A percentile compares a stretch with the other conserved stretches of the same genome.
Conservation (phyloP, 2,888 invertebrate species). For the Nezara viridula region DNA sequence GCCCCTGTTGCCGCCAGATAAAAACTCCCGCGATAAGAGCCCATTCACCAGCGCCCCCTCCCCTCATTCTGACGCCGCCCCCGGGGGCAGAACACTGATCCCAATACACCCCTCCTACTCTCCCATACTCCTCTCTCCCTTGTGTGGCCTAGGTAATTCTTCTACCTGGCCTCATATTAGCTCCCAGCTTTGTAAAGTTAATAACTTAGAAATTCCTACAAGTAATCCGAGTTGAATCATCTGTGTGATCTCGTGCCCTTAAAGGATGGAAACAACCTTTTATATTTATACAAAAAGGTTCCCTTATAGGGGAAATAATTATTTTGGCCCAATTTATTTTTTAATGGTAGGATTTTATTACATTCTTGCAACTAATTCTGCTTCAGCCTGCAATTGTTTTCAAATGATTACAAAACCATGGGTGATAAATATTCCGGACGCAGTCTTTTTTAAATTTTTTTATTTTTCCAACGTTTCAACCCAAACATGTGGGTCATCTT, state of each 20-base stretch:
- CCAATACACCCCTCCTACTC: not conserved
- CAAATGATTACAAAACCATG: too few relatives aligned
- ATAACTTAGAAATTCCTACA: not conserved
- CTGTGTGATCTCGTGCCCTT: not conserved
- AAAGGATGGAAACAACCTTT: not conserved
- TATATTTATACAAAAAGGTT: not conserved
- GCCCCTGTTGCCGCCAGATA: conserved; percentile 41
- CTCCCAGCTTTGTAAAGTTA: not conserved
- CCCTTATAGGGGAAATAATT: not conserved
- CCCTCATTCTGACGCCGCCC: not conserved
- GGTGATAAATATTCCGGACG: too few relatives aligned
- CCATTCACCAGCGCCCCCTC: not conserved
- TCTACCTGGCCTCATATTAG: not conserved
- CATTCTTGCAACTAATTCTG: too few relatives aligned
- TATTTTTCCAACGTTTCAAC: too few relatives aligned
- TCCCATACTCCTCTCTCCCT: too few relatives aligned
- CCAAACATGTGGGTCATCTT: too few relatives aligned
- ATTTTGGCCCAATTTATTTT: not conserved
- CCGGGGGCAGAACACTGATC: not conserved
- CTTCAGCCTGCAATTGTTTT: too few relatives aligned
- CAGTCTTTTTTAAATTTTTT: too few relatives aligned
- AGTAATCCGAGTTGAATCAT: not conserved
- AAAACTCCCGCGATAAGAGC: conserved; percentile 34
- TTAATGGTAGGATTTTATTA: too few relatives aligned
- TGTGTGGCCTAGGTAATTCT: conserved; percentile 5